Conservation (phyloP, 2,888 invertebrate genomes). For the Druceiella hillmani region DNA sequence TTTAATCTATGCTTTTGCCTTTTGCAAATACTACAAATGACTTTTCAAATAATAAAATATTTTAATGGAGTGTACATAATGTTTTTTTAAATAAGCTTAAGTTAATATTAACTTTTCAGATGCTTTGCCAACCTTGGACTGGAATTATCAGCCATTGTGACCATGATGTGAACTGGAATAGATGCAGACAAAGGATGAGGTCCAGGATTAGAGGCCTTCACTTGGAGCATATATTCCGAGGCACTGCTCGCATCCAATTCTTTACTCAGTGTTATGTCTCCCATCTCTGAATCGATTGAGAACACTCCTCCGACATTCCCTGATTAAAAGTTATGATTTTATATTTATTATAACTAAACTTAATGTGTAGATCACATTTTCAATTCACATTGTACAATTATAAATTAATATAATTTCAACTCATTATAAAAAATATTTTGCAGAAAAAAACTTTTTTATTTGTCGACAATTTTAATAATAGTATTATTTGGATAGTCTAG, state of each 20-base stretch:
- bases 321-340: constrained; percentile 24
- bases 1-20: too few relatives aligned
- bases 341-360: constrained; percentile 2
- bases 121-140: constrained; percentile 69
- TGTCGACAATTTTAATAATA: too few relatives aligned
- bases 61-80: constrained; percentile 6
- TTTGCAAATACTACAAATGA: too few relatives aligned
- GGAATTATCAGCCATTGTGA: constrained; percentile 85
- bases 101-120: too few relatives aligned
- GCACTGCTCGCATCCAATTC: constrained; percentile 64
- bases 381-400: too few relatives aligned
- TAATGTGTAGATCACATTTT: constrained; percentile 23
- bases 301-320: constrained; percentile 87
- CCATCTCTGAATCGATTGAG: constrained; percentile 71
- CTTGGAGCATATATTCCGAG: constrained; percentile 77
- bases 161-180: constrained; percentile 78
- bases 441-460: too few relatives aligned
- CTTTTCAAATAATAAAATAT: constrained; percentile 1
- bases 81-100: too few relatives aligned
- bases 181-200: constrained; percentile 68
- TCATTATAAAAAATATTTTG: too few relatives aligned
- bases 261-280: constrained; percentile 68
- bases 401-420: background rate
- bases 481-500: too few relatives aligned
- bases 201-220: constrained; percentile 79